phyloP scores from a whole-genome alignment of 2,888 invertebrate species.

The Chrysopilus asiliformis region DNA sequence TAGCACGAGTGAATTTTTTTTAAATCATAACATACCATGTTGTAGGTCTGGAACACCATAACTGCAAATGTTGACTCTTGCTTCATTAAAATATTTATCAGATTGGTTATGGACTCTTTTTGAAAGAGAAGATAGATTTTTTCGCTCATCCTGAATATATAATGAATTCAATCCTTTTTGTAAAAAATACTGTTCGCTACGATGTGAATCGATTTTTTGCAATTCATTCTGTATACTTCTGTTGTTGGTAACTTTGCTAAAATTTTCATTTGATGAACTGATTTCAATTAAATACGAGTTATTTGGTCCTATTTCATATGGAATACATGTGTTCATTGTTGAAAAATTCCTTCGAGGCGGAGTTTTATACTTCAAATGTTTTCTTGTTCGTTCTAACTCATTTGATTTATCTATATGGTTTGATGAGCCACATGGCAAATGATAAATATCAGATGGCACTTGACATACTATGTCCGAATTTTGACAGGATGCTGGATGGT shows the following conservation, averaged over 20 bases:
- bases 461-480: not conserved
- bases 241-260: no score
- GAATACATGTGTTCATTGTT: no score
- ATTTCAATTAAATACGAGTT: no score
- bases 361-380: constrained; percentile 9
- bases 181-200: constrained; percentile 27
- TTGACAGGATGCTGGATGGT: constrained; percentile 23
- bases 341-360: constrained; percentile 25
- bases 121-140: constrained; percentile 30
- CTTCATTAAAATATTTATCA: constrained; percentile 32
- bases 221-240: no score
- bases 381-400: constrained; percentile 10
- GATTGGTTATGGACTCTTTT: constrained; percentile 34
- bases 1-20: no score
- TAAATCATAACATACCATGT: constrained; percentile 6
- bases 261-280: no score
- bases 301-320: no score
- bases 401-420: constrained; percentile 24
- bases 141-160: constrained; percentile 31
- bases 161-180: constrained; percentile 35
- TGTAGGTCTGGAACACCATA: constrained; percentile 18
- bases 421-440: constrained; percentile 26
- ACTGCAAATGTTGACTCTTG: constrained; percentile 22
- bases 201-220: no score
- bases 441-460: constrained; percentile 18